phyloP scores from a whole-genome alignment of 2,888 invertebrate genomes.

The Clitarchus hookeri region DNA sequence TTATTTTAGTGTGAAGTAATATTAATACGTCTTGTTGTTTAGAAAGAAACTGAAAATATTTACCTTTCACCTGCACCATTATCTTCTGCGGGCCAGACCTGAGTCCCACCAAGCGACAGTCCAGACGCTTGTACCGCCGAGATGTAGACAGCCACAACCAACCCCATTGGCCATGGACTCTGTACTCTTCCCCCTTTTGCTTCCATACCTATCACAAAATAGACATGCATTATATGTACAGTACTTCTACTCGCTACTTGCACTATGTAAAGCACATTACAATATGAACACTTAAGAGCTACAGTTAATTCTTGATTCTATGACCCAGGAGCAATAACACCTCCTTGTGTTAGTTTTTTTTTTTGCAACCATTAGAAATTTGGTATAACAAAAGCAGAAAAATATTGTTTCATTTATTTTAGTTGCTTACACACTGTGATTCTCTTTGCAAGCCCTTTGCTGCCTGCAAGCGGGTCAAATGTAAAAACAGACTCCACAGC shows the following conservation, averaged over 20 bases:
- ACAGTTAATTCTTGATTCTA: too few relatives aligned
- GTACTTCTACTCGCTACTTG: not conserved
- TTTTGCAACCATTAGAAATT: too few relatives aligned
- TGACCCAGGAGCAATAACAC: too few relatives aligned
- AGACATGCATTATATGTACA: not conserved
- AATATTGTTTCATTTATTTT: too few relatives aligned
- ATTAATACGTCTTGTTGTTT: too few relatives aligned
- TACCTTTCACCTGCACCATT: conserved; percentile 70
- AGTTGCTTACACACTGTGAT: too few relatives aligned
- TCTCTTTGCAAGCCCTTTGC: too few relatives aligned
- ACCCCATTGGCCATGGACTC: conserved; percentile 96
- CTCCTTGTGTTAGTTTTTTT: too few relatives aligned
- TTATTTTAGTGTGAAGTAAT: too few relatives aligned
- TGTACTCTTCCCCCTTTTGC: conserved; percentile 97
- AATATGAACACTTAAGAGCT: not conserved
- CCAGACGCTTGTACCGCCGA: conserved; percentile 63
- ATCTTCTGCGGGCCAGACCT: conserved; percentile 74
- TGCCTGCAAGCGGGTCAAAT: too few relatives aligned
- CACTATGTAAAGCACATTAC: not conserved
- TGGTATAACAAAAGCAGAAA: too few relatives aligned
- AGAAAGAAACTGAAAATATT: conserved; percentile 20
- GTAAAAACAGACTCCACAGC: too few relatives aligned
- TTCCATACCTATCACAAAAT: conserved; percentile 72
- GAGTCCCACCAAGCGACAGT: conserved; percentile 63
- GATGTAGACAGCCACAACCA: conserved; percentile 90